Percentiles rank a stretch among this genome's conserved stretches.
Conservation (phyloP, 2,888 invertebrate genomes). For the Salticus scenicus region DNA sequence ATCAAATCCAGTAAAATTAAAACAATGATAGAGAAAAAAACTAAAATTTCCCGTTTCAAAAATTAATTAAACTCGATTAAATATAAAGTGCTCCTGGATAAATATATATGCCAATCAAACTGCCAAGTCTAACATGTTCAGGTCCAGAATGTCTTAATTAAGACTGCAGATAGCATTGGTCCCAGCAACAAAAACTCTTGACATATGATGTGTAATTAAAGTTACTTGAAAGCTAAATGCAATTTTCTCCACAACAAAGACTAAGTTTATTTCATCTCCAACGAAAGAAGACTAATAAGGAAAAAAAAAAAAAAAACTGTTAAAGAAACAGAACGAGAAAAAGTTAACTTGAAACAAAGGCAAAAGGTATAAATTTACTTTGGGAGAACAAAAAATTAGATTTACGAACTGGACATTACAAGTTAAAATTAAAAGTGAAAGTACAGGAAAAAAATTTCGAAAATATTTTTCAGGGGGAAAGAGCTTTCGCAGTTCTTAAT, state of each 20-base stretch:
- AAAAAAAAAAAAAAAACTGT: conserved; percentile 11
- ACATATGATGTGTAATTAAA: conserved; percentile 62
- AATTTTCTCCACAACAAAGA: conserved; percentile 37
- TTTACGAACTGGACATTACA: conserved; percentile 61
- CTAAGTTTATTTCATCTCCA: conserved; percentile 27
- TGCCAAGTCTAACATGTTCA: background rate
- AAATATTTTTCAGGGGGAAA: background rate
- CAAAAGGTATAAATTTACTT: conserved; percentile 51
- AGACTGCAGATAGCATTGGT: background rate
- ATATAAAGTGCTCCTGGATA: background rate
- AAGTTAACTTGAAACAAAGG: conserved; percentile 14
- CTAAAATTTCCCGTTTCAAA: background rate
- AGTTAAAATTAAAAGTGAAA: conserved; percentile 56
- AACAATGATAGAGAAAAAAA: background rate
- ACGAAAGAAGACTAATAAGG: background rate
- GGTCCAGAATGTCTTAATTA: conserved; percentile 4
- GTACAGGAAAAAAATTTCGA: conserved; percentile 17
- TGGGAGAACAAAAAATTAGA: conserved; percentile 35
- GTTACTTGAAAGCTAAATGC: conserved; percentile 25
- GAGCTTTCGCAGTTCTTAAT: conserved; percentile 46
- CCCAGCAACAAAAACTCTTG: conserved; percentile 27
- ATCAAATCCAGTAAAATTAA: background rate
- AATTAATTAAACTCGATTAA: conserved; percentile 19
- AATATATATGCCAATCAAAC: conserved; percentile 16
- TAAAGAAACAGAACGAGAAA: conserved; percentile 4